These are phyloP conservation scores for Eulimnadia texana DNA, from an alignment of 1,140 invertebrate species.

Conservation along the genomic window DNA sequence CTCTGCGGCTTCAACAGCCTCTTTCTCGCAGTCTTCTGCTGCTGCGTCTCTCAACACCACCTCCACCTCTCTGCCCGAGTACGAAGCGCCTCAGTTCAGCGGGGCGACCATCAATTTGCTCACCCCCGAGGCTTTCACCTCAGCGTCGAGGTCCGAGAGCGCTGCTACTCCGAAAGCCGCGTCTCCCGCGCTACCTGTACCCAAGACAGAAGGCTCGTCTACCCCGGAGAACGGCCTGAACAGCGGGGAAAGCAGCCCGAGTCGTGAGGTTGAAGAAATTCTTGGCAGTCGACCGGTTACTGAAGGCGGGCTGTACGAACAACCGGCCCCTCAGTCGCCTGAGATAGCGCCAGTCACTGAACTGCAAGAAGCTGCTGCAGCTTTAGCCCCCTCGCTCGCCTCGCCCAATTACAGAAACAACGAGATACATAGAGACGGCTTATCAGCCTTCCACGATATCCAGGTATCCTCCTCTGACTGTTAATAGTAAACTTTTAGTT, in stretches of 20 bases:
- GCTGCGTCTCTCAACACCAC: background rate
- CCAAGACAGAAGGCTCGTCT: constrained; percentile 3
- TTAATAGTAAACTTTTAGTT: no score
- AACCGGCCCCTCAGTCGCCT: background rate
- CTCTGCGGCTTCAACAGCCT: background rate
- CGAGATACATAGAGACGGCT: background rate
- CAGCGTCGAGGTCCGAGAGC: constrained; percentile 25
- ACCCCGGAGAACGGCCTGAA: constrained; percentile 18
- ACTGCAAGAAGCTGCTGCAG: background rate
- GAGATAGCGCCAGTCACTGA: background rate
- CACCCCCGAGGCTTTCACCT: constrained; percentile 77
- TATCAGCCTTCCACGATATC: background rate
- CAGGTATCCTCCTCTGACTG: background rate
- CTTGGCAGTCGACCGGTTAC: constrained; percentile 33
- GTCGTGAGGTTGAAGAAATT: constrained; percentile 68
- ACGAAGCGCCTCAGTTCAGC: constrained; percentile 4
- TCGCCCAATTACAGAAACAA: background rate
- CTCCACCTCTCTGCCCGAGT: constrained; percentile 3
- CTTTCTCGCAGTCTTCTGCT: background rate
- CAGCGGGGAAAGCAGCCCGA: constrained; percentile 64
- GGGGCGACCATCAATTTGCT: constrained; percentile 44
- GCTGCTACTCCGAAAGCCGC: background rate
- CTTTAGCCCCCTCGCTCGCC: background rate
- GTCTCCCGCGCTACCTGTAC: background rate
- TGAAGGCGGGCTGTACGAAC: constrained; percentile 1